Percentiles rank a stretch among this genome's conserved stretches.
These are phyloP conservation scores for Habrosyne pyritoides DNA, from an alignment of 2,888 invertebrate species.

Conservation along the genomic window DNA sequence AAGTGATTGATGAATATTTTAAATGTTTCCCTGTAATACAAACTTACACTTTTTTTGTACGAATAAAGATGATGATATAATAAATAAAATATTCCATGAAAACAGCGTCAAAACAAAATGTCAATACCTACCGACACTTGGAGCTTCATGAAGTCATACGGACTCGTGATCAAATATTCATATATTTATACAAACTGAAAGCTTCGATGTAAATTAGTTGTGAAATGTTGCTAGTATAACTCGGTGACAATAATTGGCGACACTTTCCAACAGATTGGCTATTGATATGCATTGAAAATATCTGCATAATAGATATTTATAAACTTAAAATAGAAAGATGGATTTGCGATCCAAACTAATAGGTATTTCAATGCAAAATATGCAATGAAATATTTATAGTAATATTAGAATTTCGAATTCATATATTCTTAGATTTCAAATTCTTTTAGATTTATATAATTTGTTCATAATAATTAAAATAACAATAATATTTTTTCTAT, in stretches of 20 bases:
- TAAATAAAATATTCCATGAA: too few relatives aligned
- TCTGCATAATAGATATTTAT: background rate
- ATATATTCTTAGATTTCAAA: background rate
- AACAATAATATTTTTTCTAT: too few relatives aligned
- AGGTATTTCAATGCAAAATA: background rate
- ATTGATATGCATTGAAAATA: slow-evolving; percentile 2
- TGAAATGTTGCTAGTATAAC: background rate
- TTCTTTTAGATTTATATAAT: too few relatives aligned
- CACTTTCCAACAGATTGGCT: background rate
- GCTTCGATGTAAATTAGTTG: background rate
- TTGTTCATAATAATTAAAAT: too few relatives aligned
- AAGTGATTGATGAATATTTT: too few relatives aligned
- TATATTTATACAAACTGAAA: background rate
- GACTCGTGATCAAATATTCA: background rate
- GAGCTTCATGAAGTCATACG: too few relatives aligned
- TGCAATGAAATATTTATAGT: background rate
- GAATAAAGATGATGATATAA: too few relatives aligned
- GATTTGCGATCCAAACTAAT: background rate
- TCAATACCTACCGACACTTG: too few relatives aligned
- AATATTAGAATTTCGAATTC: background rate
- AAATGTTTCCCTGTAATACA: too few relatives aligned
- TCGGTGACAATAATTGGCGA: slow-evolving; percentile 2
- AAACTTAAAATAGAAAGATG: background rate
- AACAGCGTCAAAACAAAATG: too few relatives aligned
- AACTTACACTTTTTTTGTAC: too few relatives aligned